Base-by-base conservation (phyloP, 2,888 invertebrate genomes). In the Sialis lutaria region DNA sequence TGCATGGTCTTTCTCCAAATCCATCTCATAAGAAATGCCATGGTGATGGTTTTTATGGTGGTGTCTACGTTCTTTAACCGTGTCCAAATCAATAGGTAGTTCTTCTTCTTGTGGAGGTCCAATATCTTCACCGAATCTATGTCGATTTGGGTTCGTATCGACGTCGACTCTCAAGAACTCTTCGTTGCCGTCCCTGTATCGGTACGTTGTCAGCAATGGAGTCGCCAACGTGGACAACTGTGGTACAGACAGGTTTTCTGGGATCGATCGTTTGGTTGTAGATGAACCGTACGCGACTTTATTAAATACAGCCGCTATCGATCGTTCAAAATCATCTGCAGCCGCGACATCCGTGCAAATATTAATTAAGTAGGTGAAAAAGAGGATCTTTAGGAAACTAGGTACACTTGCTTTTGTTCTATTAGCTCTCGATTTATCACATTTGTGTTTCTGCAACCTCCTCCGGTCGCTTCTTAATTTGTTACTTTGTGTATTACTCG, bases 1-100 rank as follows among this genome's bases (percentile, higher is more conserved):
- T 41, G 76, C 81, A 64, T 82, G 82, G 64, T 82, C 82, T 54
- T 78, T 69, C 63, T 82, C 82, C 63, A 82, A 59, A 61, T 82
- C 82, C 43, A 73, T 67, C 57, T 82, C 82, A 67, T 82, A 82
- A 46, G 62, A 65, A 30, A 64, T 57, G 6, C 56, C 54, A 33
- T 50, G 65, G 47, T 67, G 66, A 35, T 59, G 55, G 50, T 58
- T 60, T 12, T 57, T 54, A 51, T 60, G 58, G 40, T 62, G 61
- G 48, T 64, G 62, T 6, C 57, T 55, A 6, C 57, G 52, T 49
- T 61, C 46, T 42, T 50, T 48, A 5, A 45, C 44, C 6, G 22
- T 33, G 10, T 45, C 45, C 44, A 57, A 55, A 45, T 57, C 56
- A 4, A 39, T 37, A 34, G 47, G 41, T 8, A 49, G 49, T 12